phyloP scores from a whole-genome alignment of 1,140 invertebrate species.

The Aricia agestis region DNA sequence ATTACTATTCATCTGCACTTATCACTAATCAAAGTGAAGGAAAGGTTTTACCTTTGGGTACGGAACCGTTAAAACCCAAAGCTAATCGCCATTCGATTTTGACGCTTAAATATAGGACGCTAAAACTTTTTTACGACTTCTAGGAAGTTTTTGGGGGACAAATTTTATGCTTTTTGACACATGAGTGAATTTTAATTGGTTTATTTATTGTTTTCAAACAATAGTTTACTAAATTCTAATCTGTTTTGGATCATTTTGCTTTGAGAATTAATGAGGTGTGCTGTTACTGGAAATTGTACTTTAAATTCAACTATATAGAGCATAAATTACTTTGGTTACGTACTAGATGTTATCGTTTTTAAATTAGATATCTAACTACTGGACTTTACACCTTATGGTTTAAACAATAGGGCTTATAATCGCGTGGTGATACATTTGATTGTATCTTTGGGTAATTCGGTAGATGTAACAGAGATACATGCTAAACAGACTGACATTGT shows the following conservation, averaged over 20 bases:
- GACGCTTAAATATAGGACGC: slow-evolving; percentile 21
- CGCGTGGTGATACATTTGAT: not conserved
- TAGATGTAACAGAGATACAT: slow-evolving; percentile 33
- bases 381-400: not conserved
- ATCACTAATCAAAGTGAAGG: no score
- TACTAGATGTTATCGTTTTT: slow-evolving; percentile 17
- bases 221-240: slow-evolving; percentile 44
- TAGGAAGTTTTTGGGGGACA: slow-evolving; percentile 48
- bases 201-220: slow-evolving; percentile 39
- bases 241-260: slow-evolving; percentile 42
- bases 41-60: no score
- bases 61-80: not conserved
- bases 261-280: slow-evolving; percentile 36
- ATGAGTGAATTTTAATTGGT: slow-evolving; percentile 52
- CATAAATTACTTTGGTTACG: not conserved
- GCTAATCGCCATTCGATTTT: slow-evolving; percentile 20
- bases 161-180: slow-evolving; percentile 48
- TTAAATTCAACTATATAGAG: slow-evolving; percentile 14
- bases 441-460: slow-evolving; percentile 12
- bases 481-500: slow-evolving; percentile 34
- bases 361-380: slow-evolving; percentile 5
- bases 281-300: slow-evolving; percentile 23
- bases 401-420: not conserved
- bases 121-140: slow-evolving; percentile 31
- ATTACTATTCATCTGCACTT: no score